Evolutionary conservation across 2,113 vertebrate species (phyloP), one percentile per base, ranked within the genome.

Genomic region (Corydoras sp.): DNA sequence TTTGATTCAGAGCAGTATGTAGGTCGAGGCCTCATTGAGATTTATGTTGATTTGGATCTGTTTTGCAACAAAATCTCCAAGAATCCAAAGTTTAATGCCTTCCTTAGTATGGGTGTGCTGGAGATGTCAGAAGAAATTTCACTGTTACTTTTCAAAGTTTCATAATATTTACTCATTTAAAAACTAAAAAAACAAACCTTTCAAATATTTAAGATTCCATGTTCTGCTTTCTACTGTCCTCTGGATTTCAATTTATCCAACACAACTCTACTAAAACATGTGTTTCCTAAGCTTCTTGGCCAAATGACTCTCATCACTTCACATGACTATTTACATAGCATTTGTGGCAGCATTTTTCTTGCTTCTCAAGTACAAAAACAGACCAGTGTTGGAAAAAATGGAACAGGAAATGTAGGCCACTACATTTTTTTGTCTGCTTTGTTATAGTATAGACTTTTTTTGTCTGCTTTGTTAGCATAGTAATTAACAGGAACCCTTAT

Each of bases 1-100:
- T 84, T 71, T 82, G 77, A 80, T 78, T 75, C 84, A 74, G 58
- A 58, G 49, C 31, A 62, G 60, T 43, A 48, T 74, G 66, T 74
- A 78, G 68, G 63, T 71, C 67, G 63, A 63, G 62, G 56, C n/a
- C 59, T 13, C 60, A 72, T 75, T 67, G 55, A 78, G 65, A 64
- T 70, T 74, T 71, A 49, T 32, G 32, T 49, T 75, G 65, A 68
- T 68, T 73, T 66, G 55, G 14, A 61, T 13, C 31, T 9, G 49
- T 77, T 78, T 64, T 65, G 60, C 48, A 75, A 71, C 59, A 68
- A 56, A 56, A 56, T 14, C 54, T 56, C 3, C 3, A 13, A 56
- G 54, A n/a, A 56, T n/a, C 13, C 13, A 53, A 7, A 56, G n/a
- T 75, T 50, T 66, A 61, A 64, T 71, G 18, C 65, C 65, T 55